Evolutionary conservation across 2,888 invertebrate species (phyloP).

Genomic region (Seira ritae): DNA sequence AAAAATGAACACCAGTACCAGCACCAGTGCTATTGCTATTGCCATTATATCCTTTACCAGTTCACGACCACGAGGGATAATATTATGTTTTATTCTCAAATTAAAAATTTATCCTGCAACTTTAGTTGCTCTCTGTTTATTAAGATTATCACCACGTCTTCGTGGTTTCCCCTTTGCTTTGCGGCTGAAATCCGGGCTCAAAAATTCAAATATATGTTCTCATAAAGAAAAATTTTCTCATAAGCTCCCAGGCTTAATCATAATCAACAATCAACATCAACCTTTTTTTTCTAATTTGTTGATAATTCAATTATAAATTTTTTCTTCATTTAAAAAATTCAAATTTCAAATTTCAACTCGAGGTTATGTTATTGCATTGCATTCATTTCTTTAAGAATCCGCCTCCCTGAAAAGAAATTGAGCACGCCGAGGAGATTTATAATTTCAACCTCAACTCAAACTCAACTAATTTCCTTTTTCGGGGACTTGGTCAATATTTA

Average conservation of each 20-base stretch:
- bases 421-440: constrained; percentile 3
- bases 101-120: not conserved
- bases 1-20: not conserved
- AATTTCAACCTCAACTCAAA: not conserved
- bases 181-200: too few relatives aligned
- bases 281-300: constrained; percentile 5
- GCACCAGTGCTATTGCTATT: too few relatives aligned
- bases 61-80: constrained; percentile 11
- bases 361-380: not conserved
- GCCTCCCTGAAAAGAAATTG: constrained; percentile 2
- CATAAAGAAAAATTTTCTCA: too few relatives aligned
- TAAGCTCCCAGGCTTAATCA: not conserved
- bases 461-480: constrained; percentile 18
- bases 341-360: not conserved
- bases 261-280: not conserved
- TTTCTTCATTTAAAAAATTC: constrained; percentile 8
- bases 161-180: not conserved
- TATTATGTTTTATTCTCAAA: not conserved
- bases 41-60: not conserved
- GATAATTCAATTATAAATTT: constrained; percentile 9
- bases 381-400: not conserved
- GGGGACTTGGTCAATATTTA: not conserved
- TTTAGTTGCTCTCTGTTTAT: not conserved
- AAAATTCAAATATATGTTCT: too few relatives aligned
- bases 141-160: not conserved